phyloP scores from a whole-genome alignment of 1,140 invertebrate genomes.

The Hypsibius dujardini region DNA sequence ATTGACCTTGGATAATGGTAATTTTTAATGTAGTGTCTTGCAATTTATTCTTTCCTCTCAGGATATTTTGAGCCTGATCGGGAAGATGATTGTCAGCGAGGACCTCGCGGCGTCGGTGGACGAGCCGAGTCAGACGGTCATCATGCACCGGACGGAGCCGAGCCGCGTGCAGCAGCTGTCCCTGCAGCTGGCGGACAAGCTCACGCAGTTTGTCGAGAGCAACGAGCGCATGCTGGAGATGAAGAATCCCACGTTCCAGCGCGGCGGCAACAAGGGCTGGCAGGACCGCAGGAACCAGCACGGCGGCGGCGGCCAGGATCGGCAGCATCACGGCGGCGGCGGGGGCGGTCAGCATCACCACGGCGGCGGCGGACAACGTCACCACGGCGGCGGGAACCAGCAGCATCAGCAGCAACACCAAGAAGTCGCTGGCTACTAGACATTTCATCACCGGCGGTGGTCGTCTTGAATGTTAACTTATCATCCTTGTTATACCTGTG shows the following conservation, averaged over 20 bases:
- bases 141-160: slow-evolving; percentile 97
- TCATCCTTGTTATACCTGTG: too few relatives aligned
- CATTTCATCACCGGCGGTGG: too few relatives aligned
- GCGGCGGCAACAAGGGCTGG: slow-evolving; percentile 1
- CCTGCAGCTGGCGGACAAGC: slow-evolving; percentile 80
- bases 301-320: background rate
- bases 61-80: slow-evolving; percentile 9
- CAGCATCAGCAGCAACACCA: too few relatives aligned
- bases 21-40: too few relatives aligned
- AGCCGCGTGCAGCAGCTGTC: slow-evolving; percentile 85
- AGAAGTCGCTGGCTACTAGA: too few relatives aligned
- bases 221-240: slow-evolving; percentile 78
- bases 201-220: slow-evolving; percentile 81
- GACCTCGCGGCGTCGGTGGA: slow-evolving; percentile 63
- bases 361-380: too few relatives aligned
- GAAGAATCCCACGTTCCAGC: slow-evolving; percentile 27
- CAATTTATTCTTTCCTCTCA: too few relatives aligned
- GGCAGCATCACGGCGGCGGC: background rate
- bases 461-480: too few relatives aligned
- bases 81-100: slow-evolving; percentile 10
- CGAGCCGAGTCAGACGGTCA: slow-evolving; percentile 87
- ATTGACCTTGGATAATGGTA: too few relatives aligned
- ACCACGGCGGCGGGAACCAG: too few relatives aligned
- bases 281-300: background rate
- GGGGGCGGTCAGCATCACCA: too few relatives aligned